A percentile compares a stretch with the other conserved stretches of the same genome.
phyloP scores from a whole-genome alignment of 2,113 vertebrate genomes.

The Crocuta crocuta region DNA sequence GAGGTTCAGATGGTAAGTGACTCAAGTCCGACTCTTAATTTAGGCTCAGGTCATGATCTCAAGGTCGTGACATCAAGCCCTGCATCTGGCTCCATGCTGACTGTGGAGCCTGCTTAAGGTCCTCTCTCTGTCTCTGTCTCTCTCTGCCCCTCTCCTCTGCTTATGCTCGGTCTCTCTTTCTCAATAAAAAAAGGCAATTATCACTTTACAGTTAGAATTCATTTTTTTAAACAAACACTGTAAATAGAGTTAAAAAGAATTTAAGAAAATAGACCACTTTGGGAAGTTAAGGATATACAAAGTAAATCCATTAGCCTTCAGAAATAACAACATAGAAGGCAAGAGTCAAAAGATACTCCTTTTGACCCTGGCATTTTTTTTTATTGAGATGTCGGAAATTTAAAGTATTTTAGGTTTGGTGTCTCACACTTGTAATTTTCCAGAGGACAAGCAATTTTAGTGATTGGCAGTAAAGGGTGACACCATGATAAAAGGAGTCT shows the following conservation, averaged over 20 bases:
- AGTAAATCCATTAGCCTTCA: neutral
- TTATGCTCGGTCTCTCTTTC: too few species aligned
- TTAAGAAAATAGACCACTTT: conserved; percentile 17
- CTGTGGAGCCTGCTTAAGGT: too few species aligned
- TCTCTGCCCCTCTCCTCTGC: too few species aligned
- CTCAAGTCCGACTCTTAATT: too few species aligned
- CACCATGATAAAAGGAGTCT: neutral
- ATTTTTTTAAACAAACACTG: neutral
- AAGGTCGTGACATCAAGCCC: too few species aligned
- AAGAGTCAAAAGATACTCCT: neutral
- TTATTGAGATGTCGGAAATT: neutral
- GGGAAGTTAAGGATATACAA: conserved; percentile 24
- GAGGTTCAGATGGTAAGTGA: too few species aligned
- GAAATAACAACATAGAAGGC: neutral
- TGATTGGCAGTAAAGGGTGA: neutral
- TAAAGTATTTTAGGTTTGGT: conserved; percentile 13
- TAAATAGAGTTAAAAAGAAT: conserved; percentile 35
- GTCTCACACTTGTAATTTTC: conserved; percentile 19
- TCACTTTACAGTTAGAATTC: conserved; percentile 42
- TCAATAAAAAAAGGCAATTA: neutral
- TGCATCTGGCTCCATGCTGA: too few species aligned
- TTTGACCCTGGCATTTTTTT: conserved; percentile 12
- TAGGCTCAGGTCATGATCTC: too few species aligned
- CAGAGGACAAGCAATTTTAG: neutral
- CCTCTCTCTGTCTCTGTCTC: too few species aligned